A percentile compares a stretch with the other conserved stretches of the same genome.
Evolutionary conservation across 2,113 vertebrate genomes (phyloP).

Genomic region (Drymodes brunneopygia): DNA sequence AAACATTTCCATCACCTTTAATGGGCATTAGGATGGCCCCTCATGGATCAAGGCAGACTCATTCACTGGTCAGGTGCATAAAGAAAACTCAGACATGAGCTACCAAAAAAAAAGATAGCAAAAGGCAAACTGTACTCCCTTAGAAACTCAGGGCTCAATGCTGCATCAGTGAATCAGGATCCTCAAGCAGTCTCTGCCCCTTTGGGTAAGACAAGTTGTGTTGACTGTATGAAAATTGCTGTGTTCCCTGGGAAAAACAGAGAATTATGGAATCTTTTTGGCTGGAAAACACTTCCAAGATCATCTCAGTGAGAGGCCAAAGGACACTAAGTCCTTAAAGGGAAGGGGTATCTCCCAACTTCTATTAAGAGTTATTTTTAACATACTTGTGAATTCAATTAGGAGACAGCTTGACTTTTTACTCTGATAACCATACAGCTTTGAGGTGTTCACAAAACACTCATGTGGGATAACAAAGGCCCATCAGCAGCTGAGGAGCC

Average conservation of each 20-base stretch:
- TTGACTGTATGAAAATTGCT: accelerated
- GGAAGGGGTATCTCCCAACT: not conserved
- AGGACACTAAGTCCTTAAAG: not conserved
- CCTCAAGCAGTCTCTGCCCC: not conserved
- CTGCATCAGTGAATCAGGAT: not conserved
- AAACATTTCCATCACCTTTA: not conserved
- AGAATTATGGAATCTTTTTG: not conserved
- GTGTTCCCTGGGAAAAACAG: not conserved
- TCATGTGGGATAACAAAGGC: not conserved
- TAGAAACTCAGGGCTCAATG: not conserved
- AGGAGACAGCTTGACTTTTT: not conserved
- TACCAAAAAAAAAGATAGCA: not conserved
- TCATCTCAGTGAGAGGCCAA: not conserved
- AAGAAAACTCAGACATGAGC: not conserved
- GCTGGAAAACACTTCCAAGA: not conserved
- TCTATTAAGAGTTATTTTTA: not conserved
- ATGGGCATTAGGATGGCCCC: not conserved
- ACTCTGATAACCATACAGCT: not conserved
- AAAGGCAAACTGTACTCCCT: not conserved
- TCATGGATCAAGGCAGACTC: not conserved
- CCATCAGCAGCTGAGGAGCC: not conserved
- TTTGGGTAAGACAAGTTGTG: not conserved
- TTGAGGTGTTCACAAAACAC: not conserved
- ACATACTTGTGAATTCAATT: not conserved
- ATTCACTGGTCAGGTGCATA: not conserved